Conservation (phyloP, 2,113 vertebrate genomes). For the Varanus komodoensis region DNA sequence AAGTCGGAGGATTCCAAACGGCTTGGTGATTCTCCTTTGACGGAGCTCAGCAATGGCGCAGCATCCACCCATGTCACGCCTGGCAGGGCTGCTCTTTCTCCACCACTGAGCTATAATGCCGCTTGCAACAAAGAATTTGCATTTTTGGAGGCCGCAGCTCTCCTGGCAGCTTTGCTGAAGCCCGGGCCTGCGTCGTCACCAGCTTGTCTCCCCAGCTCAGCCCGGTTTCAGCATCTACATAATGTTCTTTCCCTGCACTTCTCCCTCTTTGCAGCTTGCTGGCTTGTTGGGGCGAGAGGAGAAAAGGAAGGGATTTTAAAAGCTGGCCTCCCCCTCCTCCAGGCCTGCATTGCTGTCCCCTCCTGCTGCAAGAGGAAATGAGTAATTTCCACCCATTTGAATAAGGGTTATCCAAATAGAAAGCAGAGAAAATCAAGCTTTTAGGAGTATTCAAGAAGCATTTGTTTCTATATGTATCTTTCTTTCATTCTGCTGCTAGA, state of each 20-base stretch:
- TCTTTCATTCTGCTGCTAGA: no score
- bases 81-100: neutral
- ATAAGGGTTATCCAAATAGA: neutral
- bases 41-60: accelerated
- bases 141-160: slow-evolving; percentile 41
- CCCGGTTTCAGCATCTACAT: slow-evolving; percentile 50
- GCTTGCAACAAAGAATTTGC: slow-evolving; percentile 31
- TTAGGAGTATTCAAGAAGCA: neutral
- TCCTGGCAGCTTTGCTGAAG: slow-evolving; percentile 65
- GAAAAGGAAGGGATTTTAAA: slow-evolving; percentile 39
- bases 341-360: neutral
- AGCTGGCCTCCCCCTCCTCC: slow-evolving; percentile 44
- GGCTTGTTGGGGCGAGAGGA: slow-evolving; percentile 23
- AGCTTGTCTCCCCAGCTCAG: neutral
- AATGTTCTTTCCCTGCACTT: slow-evolving; percentile 23
- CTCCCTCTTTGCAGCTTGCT: slow-evolving; percentile 36
- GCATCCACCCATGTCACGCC: neutral
- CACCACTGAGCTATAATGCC: neutral
- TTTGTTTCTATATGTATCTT: neutral
- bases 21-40: neutral
- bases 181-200: slow-evolving; percentile 61
- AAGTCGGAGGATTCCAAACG: neutral
- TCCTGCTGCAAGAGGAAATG: slow-evolving; percentile 61
- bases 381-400: slow-evolving; percentile 71
- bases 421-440: neutral